phyloP scores from a whole-genome alignment of 2,113 vertebrate genomes.

The Charina bottae region DNA sequence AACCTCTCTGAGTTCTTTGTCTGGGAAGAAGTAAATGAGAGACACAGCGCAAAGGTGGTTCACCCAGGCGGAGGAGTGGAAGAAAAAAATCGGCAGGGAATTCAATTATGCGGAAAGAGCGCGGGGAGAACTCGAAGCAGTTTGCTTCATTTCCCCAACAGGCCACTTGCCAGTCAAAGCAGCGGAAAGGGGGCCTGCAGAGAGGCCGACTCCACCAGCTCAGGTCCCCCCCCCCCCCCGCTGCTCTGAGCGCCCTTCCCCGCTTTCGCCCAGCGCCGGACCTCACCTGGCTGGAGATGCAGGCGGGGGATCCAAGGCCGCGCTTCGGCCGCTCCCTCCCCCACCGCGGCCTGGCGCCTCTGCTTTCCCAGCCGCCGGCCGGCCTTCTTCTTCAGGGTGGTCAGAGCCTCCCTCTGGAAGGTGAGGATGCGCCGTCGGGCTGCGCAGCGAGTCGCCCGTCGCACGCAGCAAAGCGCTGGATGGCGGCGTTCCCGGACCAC shows the following conservation, averaged over 20 bases:
- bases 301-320: background rate
- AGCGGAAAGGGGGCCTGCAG: constrained; percentile 41
- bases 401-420: no score
- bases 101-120: constrained; percentile 76
- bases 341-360: background rate
- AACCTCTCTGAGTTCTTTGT: constrained; percentile 75
- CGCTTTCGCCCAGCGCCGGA: background rate
- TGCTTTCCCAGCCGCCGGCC: background rate
- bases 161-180: constrained; percentile 22
- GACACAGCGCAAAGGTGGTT: constrained; percentile 75
- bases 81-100: constrained; percentile 74
- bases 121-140: constrained; percentile 63
- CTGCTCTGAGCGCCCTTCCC: constrained; percentile 41
- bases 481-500: background rate
- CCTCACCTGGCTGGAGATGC: fast-evolving
- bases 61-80: constrained; percentile 44
- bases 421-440: background rate
- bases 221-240: constrained; percentile 37
- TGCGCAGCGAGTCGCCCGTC: background rate
- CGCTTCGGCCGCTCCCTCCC: background rate
- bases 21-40: constrained; percentile 66
- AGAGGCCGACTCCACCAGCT: constrained; percentile 45
- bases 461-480: background rate
- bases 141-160: constrained; percentile 73
- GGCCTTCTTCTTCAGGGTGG: background rate